Evolutionary conservation across 2,113 vertebrate species (phyloP), one percentile per base, ranked within the genome.

Genomic region (Osmerus eperlanus): DNA sequence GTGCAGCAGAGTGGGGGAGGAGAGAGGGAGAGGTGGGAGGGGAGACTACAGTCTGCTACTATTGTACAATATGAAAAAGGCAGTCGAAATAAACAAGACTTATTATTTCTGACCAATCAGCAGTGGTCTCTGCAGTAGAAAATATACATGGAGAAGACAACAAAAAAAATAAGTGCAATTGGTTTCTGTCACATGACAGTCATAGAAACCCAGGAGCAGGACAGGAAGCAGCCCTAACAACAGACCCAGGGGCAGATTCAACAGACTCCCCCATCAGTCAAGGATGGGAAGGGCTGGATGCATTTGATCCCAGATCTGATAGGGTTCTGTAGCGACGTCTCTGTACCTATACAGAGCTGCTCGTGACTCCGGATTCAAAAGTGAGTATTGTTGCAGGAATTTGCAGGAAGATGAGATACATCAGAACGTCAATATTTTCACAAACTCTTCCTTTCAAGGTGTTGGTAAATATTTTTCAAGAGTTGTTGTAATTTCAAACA

Each of bases 151-250:
- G 78, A 76, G 72, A 73, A 83, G 21, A 65, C 72, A 78, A 63
- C 21, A 32, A 79, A 75, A 82, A 79, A 87, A 89, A 85, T 84
- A 88, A 89, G 87, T 89, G 90, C 89, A 91, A 88, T 78, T 78
- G 84, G 84, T 19, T 82, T 85, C 77, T 80, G 77, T 83, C 73
- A 77, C 32, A 83, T 28, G 56, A 55, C 71, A 80, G 83, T 72
- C 36, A 55, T 88, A 83, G 64, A 83, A 87, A 83, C 71, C 25
- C 53, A 67, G 5, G 67, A 76, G 78, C 7, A 41, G 61, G 64
- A 61, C 68, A 83, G 73, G 80, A 75, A 78, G 80, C 71, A 1
- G 60, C 78, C 84, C 68, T 66, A 29, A 73, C 58, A 56, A 67
- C 62, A 15, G 79, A 76, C 68, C n/a, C 0, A n/a, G 81, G 82